Base-by-base conservation (phyloP, 2,888 invertebrate species). In the Creontiades dilutus region DNA sequence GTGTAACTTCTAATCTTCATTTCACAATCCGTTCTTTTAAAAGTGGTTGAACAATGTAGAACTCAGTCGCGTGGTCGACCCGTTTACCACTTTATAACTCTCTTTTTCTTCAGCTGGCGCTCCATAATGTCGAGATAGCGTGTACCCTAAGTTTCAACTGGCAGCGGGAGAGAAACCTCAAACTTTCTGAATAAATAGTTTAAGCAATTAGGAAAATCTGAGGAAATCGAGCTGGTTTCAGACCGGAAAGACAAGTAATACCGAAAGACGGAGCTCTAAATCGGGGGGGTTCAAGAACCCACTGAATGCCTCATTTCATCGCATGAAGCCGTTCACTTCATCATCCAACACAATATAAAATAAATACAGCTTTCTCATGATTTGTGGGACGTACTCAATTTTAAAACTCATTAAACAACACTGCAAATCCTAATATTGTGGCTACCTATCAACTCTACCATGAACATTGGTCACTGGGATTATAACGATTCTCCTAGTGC, bases 161-260 rank as follows among this genome's bases (percentile, higher is more conserved):
- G 68, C 19, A 68, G 23, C 23, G 23, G 23, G 68, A 68, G 23
- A 68, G 68, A 68, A 23, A 68, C 68, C 23, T 68, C 68, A 68
- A 68, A 68, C 68, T 68, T 68, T 23, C 19, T 68, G 68, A 68
- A 68, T 68, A 68, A 68, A 68, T 68, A 68, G 68, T 68, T 68
- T 68, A 4, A 68, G 68, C 68, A 68, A 68, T 68, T 68, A 68
- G 23, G 68, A 68, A 68, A 68, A 68, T 68, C 68, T 12, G 68
- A 68, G 68, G 68, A 68, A 68, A 68, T 68, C 68, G 68, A 68
- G 68, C 68, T 68, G 68, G 68, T 68, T 23, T 23, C 68, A 68
- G 68, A 9, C 68, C 11, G 68, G 23, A 68, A 68, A 68, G 68
- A 68, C 68, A 68, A 68, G 68, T 68, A 68, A 68, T 68, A 68